Base-by-base conservation (phyloP, 2,888 invertebrate genomes). In the Andrena minutula region DNA sequence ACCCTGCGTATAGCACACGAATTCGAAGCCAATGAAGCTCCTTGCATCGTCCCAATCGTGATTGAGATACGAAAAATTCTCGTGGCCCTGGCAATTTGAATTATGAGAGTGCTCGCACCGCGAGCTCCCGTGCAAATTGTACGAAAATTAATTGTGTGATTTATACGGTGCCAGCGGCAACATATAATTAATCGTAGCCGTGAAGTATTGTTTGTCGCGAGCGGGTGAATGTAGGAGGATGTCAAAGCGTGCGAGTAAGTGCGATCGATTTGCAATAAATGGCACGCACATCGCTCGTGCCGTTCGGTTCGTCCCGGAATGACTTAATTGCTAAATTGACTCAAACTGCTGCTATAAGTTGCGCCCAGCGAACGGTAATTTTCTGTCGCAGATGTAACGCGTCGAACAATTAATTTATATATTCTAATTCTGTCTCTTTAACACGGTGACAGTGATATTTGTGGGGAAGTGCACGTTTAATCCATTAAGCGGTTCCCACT, bases 241-340 rank as follows among this genome's bases (percentile, higher is more conserved):
- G 86, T 86, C 85, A 82, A 85, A 86, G 86, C 71, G 87, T 70
- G 58, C 84, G 87, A 80, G 86, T 85, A 84, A 84, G 88, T 83
- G 80, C 90, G 86, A 92, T 92, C 92, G 92, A 92, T 92, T 90
- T 81, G 87, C 90, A 89, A 92, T 92, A 92, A 92, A 92, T 91
- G 89, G 85, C 84, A 88, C 89, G 86, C 79, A 85, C 74, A 49
- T 66, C 65, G 28, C 60, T 23, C 56, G 41, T 69, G 2, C 30
- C 32, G 68, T 73, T 75, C 79, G 87, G 86, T 90, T 88, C 86
- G 89, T 91, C 83, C 88, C 89, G 89, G 90, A 92, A 91, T 92
- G 91, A 92, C 88, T 86, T 82, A 85, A 88, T 86, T 87, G 85
- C 75, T 63, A 89, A 90, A 92, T 92, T 92, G 90, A 92, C 88